A percentile compares a stretch with the other conserved stretches of the same genome.
These are phyloP conservation scores for Troilus luridus DNA, from an alignment of 2,888 invertebrate species.

Conservation along the genomic window DNA sequence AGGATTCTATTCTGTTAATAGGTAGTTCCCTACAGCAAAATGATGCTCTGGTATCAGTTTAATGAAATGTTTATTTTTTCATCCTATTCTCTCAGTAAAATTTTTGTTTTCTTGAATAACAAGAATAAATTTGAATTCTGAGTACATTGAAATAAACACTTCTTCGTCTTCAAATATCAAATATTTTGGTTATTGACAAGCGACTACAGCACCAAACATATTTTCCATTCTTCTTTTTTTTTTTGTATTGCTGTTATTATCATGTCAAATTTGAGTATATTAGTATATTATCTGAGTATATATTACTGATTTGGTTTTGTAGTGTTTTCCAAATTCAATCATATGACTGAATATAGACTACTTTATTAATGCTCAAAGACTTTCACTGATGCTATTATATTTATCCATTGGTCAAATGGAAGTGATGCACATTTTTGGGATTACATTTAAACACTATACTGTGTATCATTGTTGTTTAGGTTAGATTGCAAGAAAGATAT, in stretches of 20 bases:
- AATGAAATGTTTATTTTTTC: neutral
- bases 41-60: neutral
- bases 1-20: neutral
- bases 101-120: too few species aligned
- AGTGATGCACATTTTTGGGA: neutral
- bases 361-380: neutral
- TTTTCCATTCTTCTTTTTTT: neutral
- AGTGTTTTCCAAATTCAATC: neutral
- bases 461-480: neutral
- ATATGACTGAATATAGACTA: conserved; percentile 3
- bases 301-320: neutral
- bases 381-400: neutral
- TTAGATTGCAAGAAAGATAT: neutral
- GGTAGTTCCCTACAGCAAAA: too few species aligned
- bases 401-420: conserved; percentile 23
- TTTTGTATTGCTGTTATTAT: neutral
- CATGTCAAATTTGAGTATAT: neutral
- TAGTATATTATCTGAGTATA: too few species aligned
- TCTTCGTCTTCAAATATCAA: too few species aligned
- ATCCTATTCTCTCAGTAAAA: too few species aligned
- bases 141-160: too few species aligned
- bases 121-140: too few species aligned
- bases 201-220: too few species aligned
- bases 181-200: too few species aligned
- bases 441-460: neutral